Evolutionary conservation across 2,113 vertebrate species (phyloP), one percentile per base, ranked within the genome.

Genomic region (Lynx canadensis): DNA sequence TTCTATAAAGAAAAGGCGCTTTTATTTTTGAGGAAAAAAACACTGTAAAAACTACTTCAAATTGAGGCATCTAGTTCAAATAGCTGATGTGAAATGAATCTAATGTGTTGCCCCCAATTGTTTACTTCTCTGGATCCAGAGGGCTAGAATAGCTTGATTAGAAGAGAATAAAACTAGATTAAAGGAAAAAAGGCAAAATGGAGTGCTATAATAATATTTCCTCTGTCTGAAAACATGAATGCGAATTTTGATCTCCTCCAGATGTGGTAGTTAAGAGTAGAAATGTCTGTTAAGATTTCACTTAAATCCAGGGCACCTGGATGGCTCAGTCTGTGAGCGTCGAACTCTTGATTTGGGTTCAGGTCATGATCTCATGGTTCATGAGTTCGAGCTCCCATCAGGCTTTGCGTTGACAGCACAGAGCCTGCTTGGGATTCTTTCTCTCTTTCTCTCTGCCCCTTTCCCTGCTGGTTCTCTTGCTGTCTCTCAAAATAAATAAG

Each of bases 111-210:
- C 66, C 65, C 18, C 15, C 63, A 33, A n/a, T 86, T 92, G 74
- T 96, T 89, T 94, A 78, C 78, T 84, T 97, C 15, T 45, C 31
- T 85, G 2, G 94, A 74, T 83, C 38, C 86, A 48, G 94, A 81
- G 63, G 90, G 12, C 25, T 96, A 89, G n/a, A 79, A 4, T 89
- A 11, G 8, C 27, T 85, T 74, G 45, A 29, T 89, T 89, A 63
- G 68, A 96, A 60, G 63, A 74, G 31, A 97, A n/a, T 87, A 80
- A 94, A 97, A 48, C n/a, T 87, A 90, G 60, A 82, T 76, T 94
- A 82, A 88, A 94, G 48, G 60, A 41, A 38, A 96, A 96, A 96
- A 89, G 29, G 50, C 12, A 71, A 8, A 78, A 2, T 76, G 38
- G 45, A 73, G 33, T 85, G 48, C 19, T 85, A 4, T 78, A 78